Conservation (phyloP, 2,113 vertebrate genomes). For the Neolamprologus toae region DNA sequence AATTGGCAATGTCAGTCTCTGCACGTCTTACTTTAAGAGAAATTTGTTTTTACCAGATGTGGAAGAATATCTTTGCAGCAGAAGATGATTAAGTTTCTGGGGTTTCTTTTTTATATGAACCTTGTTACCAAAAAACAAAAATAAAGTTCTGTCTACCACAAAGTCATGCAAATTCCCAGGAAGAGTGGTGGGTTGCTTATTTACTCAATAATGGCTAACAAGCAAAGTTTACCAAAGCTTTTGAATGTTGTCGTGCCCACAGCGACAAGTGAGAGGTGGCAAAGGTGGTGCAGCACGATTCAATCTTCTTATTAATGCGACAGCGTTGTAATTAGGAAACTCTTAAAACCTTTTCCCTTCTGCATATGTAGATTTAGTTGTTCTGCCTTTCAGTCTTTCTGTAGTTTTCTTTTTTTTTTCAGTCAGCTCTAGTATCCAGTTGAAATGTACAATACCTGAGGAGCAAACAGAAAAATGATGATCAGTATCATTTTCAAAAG, state of each 20-base stretch:
- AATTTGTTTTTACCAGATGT: not conserved
- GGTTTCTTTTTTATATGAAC: not conserved
- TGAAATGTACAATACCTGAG: not conserved
- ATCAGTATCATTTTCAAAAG: slow-evolving; percentile 31
- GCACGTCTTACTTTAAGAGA: not conserved
- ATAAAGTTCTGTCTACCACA: not conserved
- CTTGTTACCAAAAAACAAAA: not conserved
- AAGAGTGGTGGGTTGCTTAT: not conserved
- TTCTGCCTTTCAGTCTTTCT: not conserved
- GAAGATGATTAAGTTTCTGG: not conserved
- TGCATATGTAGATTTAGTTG: not conserved
- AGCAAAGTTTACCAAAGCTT: slow-evolving; percentile 28
- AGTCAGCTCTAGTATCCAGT: not conserved
- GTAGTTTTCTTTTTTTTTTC: not conserved
- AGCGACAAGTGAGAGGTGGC: not conserved
- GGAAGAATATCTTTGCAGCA: not conserved
- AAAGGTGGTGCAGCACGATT: not conserved
- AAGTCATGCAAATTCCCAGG: not conserved
- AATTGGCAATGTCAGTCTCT: not conserved
- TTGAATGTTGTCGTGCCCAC: not conserved
- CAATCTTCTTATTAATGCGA: not conserved
- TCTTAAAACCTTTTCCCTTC: not conserved
- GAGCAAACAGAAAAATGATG: not conserved
- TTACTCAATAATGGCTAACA: slow-evolving; percentile 15
- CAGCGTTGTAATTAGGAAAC: not conserved